phyloP scores from a whole-genome alignment of 30 jellyfish, hydroid and myxozoan genomes.

The Rhopilema esculentum region DNA sequence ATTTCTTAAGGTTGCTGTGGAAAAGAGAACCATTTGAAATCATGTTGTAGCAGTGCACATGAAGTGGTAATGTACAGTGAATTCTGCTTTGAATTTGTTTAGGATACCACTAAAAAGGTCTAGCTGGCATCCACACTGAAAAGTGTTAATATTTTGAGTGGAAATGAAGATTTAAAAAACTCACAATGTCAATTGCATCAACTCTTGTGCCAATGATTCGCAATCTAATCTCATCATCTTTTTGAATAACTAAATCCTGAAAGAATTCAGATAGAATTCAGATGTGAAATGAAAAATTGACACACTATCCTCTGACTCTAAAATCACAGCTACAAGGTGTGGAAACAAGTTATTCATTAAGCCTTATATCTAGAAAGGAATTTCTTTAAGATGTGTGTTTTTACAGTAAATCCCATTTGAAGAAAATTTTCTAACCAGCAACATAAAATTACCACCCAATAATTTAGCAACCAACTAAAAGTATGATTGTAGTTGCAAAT shows the following conservation, averaged over 20 bases:
- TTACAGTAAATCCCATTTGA: too few species aligned
- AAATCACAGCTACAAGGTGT: not conserved
- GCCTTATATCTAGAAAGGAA: too few species aligned
- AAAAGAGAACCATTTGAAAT: not conserved
- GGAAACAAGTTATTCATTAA: too few species aligned
- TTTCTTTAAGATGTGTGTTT: too few species aligned
- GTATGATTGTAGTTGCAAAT: too few species aligned
- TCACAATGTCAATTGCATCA: slow-evolving; percentile 97
- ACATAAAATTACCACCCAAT: too few species aligned
- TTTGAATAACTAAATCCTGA: slow-evolving; percentile 90
- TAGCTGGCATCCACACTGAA: too few species aligned
- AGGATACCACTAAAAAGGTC: not conserved
- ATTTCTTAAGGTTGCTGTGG: not conserved
- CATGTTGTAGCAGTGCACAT: not conserved
- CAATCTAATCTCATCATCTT: slow-evolving; percentile 93
- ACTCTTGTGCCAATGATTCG: slow-evolving; percentile 97
- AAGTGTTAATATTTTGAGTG: not conserved
- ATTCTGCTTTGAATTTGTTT: too few species aligned
- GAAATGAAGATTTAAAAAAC: not conserved
- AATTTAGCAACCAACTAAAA: too few species aligned
- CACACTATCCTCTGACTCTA: not conserved
- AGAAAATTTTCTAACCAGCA: not conserved
- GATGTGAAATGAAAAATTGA: not conserved
- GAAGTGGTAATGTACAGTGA: too few species aligned
- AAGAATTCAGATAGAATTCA: too few species aligned